Evolutionary conservation across 2,888 invertebrate genomes (phyloP), one percentile per base, ranked within the genome.

Genomic region (Adineta ricciae): DNA sequence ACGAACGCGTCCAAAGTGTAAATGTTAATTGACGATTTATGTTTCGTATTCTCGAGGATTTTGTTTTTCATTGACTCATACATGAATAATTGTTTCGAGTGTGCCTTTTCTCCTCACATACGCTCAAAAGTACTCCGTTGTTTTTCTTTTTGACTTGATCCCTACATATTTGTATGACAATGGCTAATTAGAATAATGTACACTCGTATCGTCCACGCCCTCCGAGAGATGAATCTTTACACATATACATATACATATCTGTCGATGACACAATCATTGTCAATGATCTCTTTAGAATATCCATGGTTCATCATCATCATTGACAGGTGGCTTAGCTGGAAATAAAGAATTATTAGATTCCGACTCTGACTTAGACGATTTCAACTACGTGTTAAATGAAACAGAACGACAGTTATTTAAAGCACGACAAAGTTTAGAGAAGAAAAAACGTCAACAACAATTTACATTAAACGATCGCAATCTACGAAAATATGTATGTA

Each of bases 381-480:
- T 78, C 24, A 78, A 78, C 41, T 78, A 78, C n/a, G 78, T 78
- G 9, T 14, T 78, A 78, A 78, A 78, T 14, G 78, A 78, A 78
- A 78, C 78, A 24, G 78, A 78, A 78, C 38, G 41, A 41, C 78
- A 78, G 14, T 78, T 78, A n/a, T n/a, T 24, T 41, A 78, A 78
- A 41, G 78, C 78, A 78, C 41, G 78, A 78, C 78, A 78, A 78
- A 78, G 78, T 78, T 78, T 78, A 78, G 78, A 78, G 2, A 78
- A 78, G 41, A 38, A 41, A 78, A 78, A 78, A 78, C 41, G 38
- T 41, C 38, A 78, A n/a, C 38, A 78, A 41, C 41, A 38, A 78
- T 78, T 78, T 41, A 7, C 38, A n/a, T 1, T n/a, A n/a, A 78
- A 78, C 41, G 78, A 78, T 41, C 38, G 41, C 9, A 78, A 78